Base-by-base conservation (phyloP, 2,113 vertebrate species). In the Indicator indicator region DNA sequence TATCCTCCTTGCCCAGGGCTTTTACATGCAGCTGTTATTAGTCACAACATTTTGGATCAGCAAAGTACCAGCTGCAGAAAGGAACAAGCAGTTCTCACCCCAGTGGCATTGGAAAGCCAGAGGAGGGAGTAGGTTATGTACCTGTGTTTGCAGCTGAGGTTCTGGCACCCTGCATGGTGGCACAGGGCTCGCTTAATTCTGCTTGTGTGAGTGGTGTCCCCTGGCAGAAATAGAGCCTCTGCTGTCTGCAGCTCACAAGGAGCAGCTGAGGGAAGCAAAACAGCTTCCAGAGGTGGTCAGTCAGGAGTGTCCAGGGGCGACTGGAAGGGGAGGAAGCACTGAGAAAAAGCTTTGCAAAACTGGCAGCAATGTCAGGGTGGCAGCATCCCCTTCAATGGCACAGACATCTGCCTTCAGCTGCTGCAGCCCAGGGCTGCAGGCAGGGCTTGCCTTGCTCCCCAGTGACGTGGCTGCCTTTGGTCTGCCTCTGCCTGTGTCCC, bases 391-490 rank as follows among this genome's bases (percentile, higher is more conserved):
- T 59, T 69, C 50, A 7, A 48, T 32, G 73, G 54, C 1, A 46
- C 71, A 75, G 54, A 46, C 2, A 8, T 90, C 78, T 86, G 40
- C 81, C 90, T 88, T 92, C 73, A 91, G 91, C 36, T 81, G 83
- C 88, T 96, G 42, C 42, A 42, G 42, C 42, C 42, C 60, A 21
- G 75, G 86, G 88, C 96, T 64, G 79, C 79, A 59, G 89, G 83
- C 96, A 96, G 78, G 64, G 58, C 74, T 95, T 70, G 52, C 82
- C 50, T 46, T 73, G 77, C 73, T 85, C 70, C 75, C 21, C 62
- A 40, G 94, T 89, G 95, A 93, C n/a, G 38, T 63, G 79, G 50
- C 89, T 95, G 95, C 95, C 75, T 95, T 95, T 97, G 95, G 97
- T 80, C 92, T 90, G 94, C 77, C 86, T 86, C 48, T 18, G 52